Percentiles rank a stretch among this genome's conserved stretches.
Evolutionary conservation across 2,113 vertebrate species (phyloP).

Genomic region (Elanoides forficatus): DNA sequence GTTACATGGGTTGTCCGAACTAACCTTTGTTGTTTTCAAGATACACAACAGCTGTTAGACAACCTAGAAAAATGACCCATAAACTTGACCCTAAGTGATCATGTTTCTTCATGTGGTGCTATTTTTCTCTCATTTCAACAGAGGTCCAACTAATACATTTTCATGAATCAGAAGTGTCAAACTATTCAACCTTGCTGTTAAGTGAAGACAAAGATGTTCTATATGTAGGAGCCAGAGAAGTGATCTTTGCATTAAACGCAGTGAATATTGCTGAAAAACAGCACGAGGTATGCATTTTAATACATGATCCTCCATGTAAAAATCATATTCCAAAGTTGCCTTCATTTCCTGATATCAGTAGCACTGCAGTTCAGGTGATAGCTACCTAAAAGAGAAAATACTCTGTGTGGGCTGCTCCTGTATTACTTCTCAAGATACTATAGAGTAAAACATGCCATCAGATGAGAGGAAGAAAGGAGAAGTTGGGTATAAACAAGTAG

Average conservation of each 20-base stretch:
- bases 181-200: constrained; percentile 91
- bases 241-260: constrained; percentile 87
- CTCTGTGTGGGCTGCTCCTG: background rate
- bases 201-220: constrained; percentile 80
- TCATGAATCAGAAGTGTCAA: constrained; percentile 83
- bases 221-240: constrained; percentile 92
- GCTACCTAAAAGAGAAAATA: background rate
- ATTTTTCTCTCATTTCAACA: constrained; percentile 49
- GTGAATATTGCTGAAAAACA: constrained; percentile 80
- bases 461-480: background rate
- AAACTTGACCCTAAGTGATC: background rate
- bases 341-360: background rate
- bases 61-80: background rate
- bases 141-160: constrained; percentile 87
- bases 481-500: background rate
- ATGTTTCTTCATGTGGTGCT: background rate
- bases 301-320: background rate
- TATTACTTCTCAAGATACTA: background rate
- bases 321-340: background rate
- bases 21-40: background rate
- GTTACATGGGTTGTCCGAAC: background rate
- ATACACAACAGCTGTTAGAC: background rate
- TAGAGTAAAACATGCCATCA: background rate
- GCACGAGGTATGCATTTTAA: constrained; percentile 75
- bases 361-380: background rate